Conservation (phyloP, 2,797 vertebrate species). For the Neostethus bicornis region DNA sequence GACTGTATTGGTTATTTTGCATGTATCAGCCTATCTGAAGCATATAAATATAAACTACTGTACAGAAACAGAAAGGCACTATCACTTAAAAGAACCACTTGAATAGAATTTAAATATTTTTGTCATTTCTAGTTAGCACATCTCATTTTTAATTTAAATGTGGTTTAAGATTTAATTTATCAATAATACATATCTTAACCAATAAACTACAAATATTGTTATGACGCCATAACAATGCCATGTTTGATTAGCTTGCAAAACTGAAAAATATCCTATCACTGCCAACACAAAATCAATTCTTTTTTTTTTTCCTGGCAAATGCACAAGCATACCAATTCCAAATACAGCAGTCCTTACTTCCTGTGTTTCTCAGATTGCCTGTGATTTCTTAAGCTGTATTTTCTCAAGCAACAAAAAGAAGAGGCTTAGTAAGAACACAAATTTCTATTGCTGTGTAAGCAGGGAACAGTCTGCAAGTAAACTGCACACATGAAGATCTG, state of each 20-base stretch:
- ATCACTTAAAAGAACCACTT: constrained; percentile 4
- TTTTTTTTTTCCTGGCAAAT: constrained; percentile 48
- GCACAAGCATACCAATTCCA: constrained; percentile 38
- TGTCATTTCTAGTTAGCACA: constrained; percentile 46
- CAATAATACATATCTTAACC: constrained; percentile 39
- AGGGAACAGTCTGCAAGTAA: constrained; percentile 16
- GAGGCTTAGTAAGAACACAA: constrained; percentile 9
- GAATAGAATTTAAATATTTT: constrained; percentile 16
- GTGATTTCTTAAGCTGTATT: constrained; percentile 41
- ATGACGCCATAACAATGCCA: constrained; percentile 38
- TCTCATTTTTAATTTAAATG: constrained; percentile 49
- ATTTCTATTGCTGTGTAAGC: constrained; percentile 9
- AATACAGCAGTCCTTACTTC: constrained; percentile 56
- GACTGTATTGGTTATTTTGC: no score
- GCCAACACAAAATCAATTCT: constrained; percentile 47
- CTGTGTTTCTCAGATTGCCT: no score
- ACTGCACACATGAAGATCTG: constrained; percentile 16
- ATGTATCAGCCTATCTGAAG: neutral
- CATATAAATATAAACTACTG: neutral
- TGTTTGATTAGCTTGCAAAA: constrained; percentile 29
- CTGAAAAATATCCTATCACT: constrained; percentile 22
- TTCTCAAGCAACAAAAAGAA: neutral
- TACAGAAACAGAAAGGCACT: neutral
- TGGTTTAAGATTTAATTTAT: constrained; percentile 35
- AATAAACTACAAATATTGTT: constrained; percentile 29